Base-by-base conservation (phyloP, 2,797 vertebrate species). In the Natrix natrix region DNA sequence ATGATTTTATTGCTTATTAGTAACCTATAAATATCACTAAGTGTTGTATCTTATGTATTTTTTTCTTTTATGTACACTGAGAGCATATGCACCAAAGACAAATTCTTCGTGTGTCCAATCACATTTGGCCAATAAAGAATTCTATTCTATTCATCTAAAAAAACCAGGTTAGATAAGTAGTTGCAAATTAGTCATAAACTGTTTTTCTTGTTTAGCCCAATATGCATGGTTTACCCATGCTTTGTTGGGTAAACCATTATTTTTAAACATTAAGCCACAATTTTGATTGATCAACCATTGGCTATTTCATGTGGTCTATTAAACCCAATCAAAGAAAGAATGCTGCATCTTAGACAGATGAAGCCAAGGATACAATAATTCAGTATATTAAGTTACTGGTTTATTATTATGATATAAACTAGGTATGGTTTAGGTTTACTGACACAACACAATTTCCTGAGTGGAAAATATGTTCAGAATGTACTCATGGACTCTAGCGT, bases 371-470 rank as follows among this genome's bases (percentile, higher is more conserved):
- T 1, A 83, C 10, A 24, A 20, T 78, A 78, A 83, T 83, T 83
- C 22, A 24, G 4, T 48, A 24, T 48, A 12, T 48, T 48, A 83
- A 48, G 20, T 48, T 43, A 20, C 63, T 59, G 26, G 20, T 87
- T 59, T 59, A 59, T 32, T 32, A 5, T 22, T 63, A 28, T 86
- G 88, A 92, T 16, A 56, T 5, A 20, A 37, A 91, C 20, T 88
- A 0, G 90, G 20, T 86, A 7, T 52, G 86, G 89, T 91, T 93
- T 28, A 66, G 86, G 13, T 94, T 93, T 89, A 93, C 20, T 54
- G 14, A 74, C 12, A 93, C 92, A 3, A 20, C 91, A 92, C 94
- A 92, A 95, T 94, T 94, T 94, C 13, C 78, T 74, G 57, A 60
- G 93, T 52, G 43, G 59, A 32, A 87, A 89, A 11, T 89, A 2